phyloP scores from a whole-genome alignment of 2,888 invertebrate species.

The Ormyrus labotus region DNA sequence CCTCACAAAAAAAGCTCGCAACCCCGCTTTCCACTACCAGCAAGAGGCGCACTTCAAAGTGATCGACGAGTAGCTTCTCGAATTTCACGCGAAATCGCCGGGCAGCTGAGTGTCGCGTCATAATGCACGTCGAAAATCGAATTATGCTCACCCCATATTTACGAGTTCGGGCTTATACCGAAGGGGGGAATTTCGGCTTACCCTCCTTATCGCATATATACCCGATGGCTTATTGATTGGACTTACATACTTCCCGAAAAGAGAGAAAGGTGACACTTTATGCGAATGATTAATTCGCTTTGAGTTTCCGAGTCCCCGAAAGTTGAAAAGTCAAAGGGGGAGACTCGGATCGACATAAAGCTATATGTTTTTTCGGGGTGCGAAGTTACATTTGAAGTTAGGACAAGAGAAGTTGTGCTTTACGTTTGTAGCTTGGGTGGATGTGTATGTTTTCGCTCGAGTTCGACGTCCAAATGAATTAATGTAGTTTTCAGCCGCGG shows the following conservation, averaged over 20 bases:
- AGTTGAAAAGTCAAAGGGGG: too few species aligned
- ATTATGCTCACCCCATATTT: conserved; percentile 6
- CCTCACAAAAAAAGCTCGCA: too few species aligned
- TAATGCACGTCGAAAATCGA: conserved; percentile 34
- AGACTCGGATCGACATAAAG: too few species aligned
- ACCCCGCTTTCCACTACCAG: background rate
- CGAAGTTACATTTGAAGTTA: too few species aligned
- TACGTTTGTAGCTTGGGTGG: too few species aligned
- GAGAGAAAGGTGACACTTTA: background rate
- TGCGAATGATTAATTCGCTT: background rate
- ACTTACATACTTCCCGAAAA: background rate
- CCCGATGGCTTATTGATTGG: background rate
- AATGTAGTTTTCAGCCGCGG: too few species aligned
- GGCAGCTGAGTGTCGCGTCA: conserved; percentile 10
- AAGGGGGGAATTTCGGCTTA: background rate
- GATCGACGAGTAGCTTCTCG: background rate
- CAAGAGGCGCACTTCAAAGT: background rate
- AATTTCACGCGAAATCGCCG: conserved; percentile 9
- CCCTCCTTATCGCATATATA: background rate
- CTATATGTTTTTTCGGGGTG: too few species aligned
- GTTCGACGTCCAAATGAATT: too few species aligned
- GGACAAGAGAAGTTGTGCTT: too few species aligned
- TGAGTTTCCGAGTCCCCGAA: too few species aligned
- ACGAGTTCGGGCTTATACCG: background rate
- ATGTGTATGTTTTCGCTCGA: too few species aligned